Percentiles rank a stretch among this genome's conserved stretches.
Evolutionary conservation across 2,113 vertebrate genomes (phyloP).

Genomic region (Puffinus mauretanicus): DNA sequence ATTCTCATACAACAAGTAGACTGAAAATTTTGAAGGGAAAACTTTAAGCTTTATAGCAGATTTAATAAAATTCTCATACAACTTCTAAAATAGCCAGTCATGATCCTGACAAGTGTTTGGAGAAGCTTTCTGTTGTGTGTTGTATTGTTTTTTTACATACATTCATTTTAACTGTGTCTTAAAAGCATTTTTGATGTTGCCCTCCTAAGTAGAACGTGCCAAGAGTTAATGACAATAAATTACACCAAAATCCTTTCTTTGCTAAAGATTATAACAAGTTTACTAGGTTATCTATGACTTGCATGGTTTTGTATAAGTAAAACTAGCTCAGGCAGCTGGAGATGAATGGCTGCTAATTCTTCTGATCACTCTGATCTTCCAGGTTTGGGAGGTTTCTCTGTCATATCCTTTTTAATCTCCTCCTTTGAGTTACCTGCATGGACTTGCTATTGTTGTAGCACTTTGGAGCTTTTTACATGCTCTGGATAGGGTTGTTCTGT

Average conservation of each 20-base stretch:
- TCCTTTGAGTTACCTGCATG: background rate
- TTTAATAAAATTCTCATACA: no score
- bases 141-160: background rate
- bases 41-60: no score
- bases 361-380: background rate
- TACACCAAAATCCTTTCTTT: background rate
- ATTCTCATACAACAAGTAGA: no score
- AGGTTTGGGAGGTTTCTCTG: background rate
- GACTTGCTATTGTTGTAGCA: background rate
- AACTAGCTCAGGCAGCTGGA: background rate
- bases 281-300: background rate
- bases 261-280: background rate
- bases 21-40: no score
- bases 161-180: background rate
- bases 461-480: background rate
- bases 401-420: background rate
- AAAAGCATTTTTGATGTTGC: background rate
- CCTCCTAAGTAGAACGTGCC: background rate
- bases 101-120: background rate
- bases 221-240: background rate
- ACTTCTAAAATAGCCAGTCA: background rate
- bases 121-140: background rate
- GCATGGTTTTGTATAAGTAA: background rate
- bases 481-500: background rate
- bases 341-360: background rate